A percentile compares a stretch with the other conserved stretches of the same genome.
Evolutionary conservation across 2,797 vertebrate species (phyloP).

Genomic region (Euthynnus affinis): DNA sequence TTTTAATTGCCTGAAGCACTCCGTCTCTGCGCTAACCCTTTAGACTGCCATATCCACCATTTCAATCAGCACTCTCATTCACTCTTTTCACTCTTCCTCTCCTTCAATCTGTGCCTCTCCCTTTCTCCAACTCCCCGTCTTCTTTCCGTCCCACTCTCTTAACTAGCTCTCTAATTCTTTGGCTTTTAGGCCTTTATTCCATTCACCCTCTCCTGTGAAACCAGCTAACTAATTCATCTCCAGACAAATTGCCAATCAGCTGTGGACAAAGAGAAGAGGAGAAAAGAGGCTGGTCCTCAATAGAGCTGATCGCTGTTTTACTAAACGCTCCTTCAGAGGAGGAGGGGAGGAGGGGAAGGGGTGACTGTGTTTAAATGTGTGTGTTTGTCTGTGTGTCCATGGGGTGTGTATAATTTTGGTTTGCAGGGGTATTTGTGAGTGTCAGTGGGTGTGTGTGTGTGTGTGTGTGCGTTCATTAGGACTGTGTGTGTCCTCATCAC

Average conservation of each 20-base stretch:
- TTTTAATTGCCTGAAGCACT: conserved; percentile 77
- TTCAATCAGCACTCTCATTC: conserved; percentile 68
- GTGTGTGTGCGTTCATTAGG: conserved; percentile 66
- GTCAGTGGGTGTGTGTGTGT: conserved; percentile 68
- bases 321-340: conserved; percentile 78
- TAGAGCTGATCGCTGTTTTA: conserved; percentile 79
- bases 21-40: conserved; percentile 53
- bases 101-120: conserved; percentile 46
- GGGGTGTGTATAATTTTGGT: conserved; percentile 67
- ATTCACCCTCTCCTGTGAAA: conserved; percentile 78
- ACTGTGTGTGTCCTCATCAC: conserved; percentile 70
- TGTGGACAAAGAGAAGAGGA: conserved; percentile 76
- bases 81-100: conserved; percentile 59
- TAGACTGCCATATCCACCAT: conserved; percentile 63
- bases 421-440: conserved; percentile 65
- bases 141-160: conserved; percentile 60
- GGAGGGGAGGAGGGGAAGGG: conserved; percentile 31
- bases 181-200: conserved; percentile 75
- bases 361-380: conserved; percentile 59
- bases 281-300: conserved; percentile 78
- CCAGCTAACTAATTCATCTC: conserved; percentile 82
- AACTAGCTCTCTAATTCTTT: conserved; percentile 77
- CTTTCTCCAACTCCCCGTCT: conserved; percentile 44
- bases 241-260: conserved; percentile 87
- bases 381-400: conserved; percentile 64